Evolutionary conservation across 1,140 invertebrate genomes (phyloP), one percentile per base, ranked within the genome.

Genomic region (Pogonomyrmex californicus): DNA sequence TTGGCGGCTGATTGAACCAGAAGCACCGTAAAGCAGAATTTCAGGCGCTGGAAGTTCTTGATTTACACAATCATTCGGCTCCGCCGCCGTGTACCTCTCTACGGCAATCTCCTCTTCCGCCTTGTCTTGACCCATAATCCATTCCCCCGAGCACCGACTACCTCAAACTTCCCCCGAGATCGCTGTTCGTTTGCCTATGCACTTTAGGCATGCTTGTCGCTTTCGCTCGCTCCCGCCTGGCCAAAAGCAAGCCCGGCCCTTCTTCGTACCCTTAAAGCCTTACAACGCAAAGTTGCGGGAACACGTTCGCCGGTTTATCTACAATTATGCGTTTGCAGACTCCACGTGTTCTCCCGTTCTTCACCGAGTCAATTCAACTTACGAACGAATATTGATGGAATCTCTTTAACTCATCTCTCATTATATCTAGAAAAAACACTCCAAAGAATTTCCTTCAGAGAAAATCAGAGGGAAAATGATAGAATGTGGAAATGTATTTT

Each of bases 31-130:
- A 54, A 66, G 70, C 56, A 88, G 87, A 90, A 89, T 91, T 86
- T 86, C 85, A 78, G 54, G 87, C 81, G 73, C 85, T 86, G 81
- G 87, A 90, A 91, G 90, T 91, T 87, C 89, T 91, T 91, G 81
- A 91, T 91, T 91, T 91, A 91, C 90, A 90, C 90, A 89, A 91
- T 91, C 90, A 90, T 82, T 87, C 68, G 76, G 63, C 54, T 41
- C 86, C 49, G 30, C 71, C n/a, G 44, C 81, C n/a, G 38, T 66
- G n/a, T 68, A 41, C 65, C 63, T 66, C 70, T 71, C 47, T 14
- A 23, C 79, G 14, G 38, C 47, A 63, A 70, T 75, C 54, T 54
- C 65, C 63, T 56, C 62, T 76, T 49, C 62, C 36, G 49, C 17
- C 49, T 47, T 65, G 17, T 86, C 78, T 71, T 71, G 47, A 78